A percentile compares a stretch with the other conserved stretches of the same genome.
phyloP scores from a whole-genome alignment of 2,113 vertebrate genomes.

The Stegostoma tigrinum region DNA sequence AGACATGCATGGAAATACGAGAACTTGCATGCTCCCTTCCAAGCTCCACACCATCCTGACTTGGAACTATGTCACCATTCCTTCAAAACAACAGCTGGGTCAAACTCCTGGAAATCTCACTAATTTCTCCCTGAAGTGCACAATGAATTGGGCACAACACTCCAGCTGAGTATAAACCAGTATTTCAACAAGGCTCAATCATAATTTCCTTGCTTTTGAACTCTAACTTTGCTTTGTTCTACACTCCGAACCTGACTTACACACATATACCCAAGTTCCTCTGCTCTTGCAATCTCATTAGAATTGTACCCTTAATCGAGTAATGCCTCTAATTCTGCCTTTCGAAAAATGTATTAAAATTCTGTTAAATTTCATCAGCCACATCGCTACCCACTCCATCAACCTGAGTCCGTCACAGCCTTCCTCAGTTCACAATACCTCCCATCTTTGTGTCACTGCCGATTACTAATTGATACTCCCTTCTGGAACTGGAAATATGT shows the following conservation, averaged over 20 bases:
- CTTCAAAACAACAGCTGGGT: too few relatives aligned
- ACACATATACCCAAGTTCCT: background rate
- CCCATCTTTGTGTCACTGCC: background rate
- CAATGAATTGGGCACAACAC: background rate
- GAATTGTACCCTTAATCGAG: background rate
- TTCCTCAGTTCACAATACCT: background rate
- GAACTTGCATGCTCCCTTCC: too few relatives aligned
- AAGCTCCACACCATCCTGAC: too few relatives aligned
- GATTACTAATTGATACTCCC: background rate
- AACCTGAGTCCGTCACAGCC: background rate
- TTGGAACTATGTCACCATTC: too few relatives aligned
- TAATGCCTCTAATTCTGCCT: background rate
- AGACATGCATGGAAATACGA: too few relatives aligned
- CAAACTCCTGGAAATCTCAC: too few relatives aligned
- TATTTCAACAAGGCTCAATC: background rate
- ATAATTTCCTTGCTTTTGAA: background rate
- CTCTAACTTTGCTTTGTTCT: background rate
- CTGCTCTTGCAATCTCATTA: background rate
- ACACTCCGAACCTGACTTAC: background rate
- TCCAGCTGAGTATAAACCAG: background rate
- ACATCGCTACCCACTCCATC: background rate
- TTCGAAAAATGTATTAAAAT: background rate
- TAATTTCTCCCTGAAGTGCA: background rate
- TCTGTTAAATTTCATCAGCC: background rate
- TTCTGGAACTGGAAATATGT: background rate